Evolutionary conservation across 30 jellyfish, hydroid and myxozoan species (phyloP).

Genomic region (Catostylus mosaicus): DNA sequence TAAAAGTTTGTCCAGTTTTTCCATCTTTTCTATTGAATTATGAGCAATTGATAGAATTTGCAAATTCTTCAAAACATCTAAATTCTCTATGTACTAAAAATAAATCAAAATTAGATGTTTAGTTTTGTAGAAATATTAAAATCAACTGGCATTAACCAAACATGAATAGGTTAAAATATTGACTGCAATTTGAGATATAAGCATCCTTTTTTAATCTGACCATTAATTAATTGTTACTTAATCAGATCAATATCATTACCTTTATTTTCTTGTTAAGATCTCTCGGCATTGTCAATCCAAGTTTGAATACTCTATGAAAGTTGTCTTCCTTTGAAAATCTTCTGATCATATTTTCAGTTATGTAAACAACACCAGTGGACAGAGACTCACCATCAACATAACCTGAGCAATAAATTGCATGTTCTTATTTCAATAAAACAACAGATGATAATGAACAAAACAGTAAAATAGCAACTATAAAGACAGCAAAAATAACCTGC

Average conservation of each 20-base stretch:
- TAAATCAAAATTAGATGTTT: neutral
- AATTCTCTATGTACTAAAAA: constrained; percentile 65
- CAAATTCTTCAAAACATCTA: constrained; percentile 64
- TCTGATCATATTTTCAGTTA: constrained; percentile 75
- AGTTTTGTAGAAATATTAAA: neutral
- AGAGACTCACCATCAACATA: neutral
- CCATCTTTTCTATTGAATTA: constrained; percentile 64
- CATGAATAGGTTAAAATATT: too few species aligned
- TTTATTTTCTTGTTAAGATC: constrained; percentile 62
- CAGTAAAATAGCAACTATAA: too few species aligned
- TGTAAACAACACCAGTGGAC: constrained; percentile 56
- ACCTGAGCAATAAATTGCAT: constrained; percentile 5
- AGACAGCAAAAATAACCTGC: too few species aligned
- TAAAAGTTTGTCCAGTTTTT: constrained; percentile 47
- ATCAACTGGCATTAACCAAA: neutral
- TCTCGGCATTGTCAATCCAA: constrained; percentile 47
- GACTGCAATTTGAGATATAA: too few species aligned
- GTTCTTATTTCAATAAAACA: neutral
- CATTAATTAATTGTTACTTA: too few species aligned
- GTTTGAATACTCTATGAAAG: constrained; percentile 42
- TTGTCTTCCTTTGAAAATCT: constrained; percentile 53
- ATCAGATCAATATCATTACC: constrained; percentile 24
- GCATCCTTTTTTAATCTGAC: too few species aligned
- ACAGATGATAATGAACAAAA: neutral
- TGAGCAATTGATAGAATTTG: constrained; percentile 54